Percentiles rank a stretch among this genome's conserved stretches.
Evolutionary conservation across 2,888 invertebrate genomes (phyloP).

Genomic region (Eupelmus urozonus): DNA sequence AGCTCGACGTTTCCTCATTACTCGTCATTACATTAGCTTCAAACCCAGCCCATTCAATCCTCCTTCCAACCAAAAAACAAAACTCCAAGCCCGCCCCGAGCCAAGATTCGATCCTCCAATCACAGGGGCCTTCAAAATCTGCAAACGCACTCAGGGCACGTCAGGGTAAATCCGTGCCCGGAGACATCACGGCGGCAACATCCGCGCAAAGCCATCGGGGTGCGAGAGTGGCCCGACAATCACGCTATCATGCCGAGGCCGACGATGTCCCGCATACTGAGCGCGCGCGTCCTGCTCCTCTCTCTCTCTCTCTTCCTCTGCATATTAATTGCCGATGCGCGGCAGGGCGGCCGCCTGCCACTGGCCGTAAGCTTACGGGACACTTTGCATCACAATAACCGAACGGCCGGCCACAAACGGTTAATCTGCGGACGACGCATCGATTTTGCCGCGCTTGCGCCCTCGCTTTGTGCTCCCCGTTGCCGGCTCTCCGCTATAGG

Average conservation of each 20-base stretch:
- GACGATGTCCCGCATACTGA: conserved; percentile 73
- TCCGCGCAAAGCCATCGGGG: neutral
- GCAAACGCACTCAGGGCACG: no score
- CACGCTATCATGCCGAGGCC: conserved; percentile 68
- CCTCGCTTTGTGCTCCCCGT: no score
- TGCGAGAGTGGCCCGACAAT: conserved; percentile 68
- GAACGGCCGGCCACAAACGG: conserved; percentile 57
- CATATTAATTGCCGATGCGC: conserved; percentile 71
- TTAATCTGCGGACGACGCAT: conserved; percentile 54
- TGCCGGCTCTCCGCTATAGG: no score
- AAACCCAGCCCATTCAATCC: no score
- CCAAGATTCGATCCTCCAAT: no score
- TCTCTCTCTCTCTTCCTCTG: conserved; percentile 60
- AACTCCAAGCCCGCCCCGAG: no score
- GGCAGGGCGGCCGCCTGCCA: neutral
- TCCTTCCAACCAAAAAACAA: no score
- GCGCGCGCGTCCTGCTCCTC: conserved; percentile 34
- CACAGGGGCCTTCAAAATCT: no score
- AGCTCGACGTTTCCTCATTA: no score
- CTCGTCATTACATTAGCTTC: no score
- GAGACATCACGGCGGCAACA: neutral
- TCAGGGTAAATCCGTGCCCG: neutral
- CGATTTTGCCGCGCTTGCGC: conserved; percentile 28
- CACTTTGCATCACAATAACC: conserved; percentile 68
- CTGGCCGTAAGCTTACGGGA: conserved; percentile 34